Base-by-base conservation (phyloP, 2,888 invertebrate species). In the Podabrus alpinus region DNA sequence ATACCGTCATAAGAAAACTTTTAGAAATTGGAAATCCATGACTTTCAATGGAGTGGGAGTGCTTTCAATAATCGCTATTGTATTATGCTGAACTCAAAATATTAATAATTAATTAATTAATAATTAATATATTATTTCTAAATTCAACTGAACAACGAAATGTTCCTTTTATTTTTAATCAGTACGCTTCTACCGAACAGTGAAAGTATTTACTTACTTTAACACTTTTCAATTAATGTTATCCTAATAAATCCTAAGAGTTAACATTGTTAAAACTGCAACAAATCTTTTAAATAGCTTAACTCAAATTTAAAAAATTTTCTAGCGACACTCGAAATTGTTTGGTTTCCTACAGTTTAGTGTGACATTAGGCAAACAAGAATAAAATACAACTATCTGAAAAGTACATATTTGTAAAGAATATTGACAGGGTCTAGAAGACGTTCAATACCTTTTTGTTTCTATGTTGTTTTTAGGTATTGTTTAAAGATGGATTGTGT, bases 301-400 rank as follows among this genome's bases (percentile, higher is more conserved):
- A 67, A 45, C 15, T 64, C 19, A 59, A 69, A 15, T 15, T 68
- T 68, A 74, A 74, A 71, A 68, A 71, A 70, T 76, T 69, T 72
- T 59, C 74, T 78, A 71, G 79, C 79, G 79, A 80, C 80, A 81
- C 80, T 80, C 72, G 78, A 80, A 79, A 79, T 68, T 84, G 81
- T 84, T 84, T 83, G 83, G 80, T 81, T 81, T 80, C 80, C 82
- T 82, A 86, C 85, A 84, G 86, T 83, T 83, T 84, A 82, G 84
- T 84, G 86, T 86, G 86, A 86, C 86, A 85, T 86, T 85, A 77
- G 81, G 83, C 84, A 85, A 86, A 86, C 83, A 86, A 69, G 82
- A 84, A 84, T 85, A 86, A 86, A 86, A 86, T 85, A 86, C 84
- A 84, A 85, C 84, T 85, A 86, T 86, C 86, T 84, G 84, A 84